phyloP scores from a whole-genome alignment of 2,797 vertebrate species.

The Bradypodion pumilum region DNA sequence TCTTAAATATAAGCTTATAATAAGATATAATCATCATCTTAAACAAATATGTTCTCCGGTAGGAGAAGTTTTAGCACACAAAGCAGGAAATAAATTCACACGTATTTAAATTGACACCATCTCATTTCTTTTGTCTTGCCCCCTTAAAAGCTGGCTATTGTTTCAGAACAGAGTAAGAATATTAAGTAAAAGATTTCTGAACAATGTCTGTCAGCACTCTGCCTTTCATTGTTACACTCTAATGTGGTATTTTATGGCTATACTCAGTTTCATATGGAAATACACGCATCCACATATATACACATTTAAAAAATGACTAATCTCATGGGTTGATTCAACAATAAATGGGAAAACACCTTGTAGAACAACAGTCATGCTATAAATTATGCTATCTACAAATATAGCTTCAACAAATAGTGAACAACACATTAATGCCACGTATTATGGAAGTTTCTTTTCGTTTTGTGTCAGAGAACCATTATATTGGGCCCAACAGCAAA shows the following conservation, averaged over 20 bases:
- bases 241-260: slow-evolving; percentile 11
- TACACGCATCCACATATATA: not conserved
- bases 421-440: too few species aligned
- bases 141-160: slow-evolving; percentile 27
- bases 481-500: too few species aligned
- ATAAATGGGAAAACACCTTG: not conserved
- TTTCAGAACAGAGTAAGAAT: slow-evolving; percentile 45
- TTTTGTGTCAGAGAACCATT: too few species aligned
- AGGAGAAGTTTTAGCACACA: slow-evolving; percentile 59
- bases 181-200: slow-evolving; percentile 54
- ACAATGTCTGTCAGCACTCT: slow-evolving; percentile 39
- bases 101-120: slow-evolving; percentile 59
- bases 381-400: not conserved
- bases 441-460: too few species aligned
- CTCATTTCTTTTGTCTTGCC: slow-evolving; percentile 55
- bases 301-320: not conserved
- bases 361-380: not conserved
- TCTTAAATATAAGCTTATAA: slow-evolving; percentile 70
- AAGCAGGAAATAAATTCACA: slow-evolving; percentile 52
- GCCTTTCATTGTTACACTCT: slow-evolving; percentile 38
- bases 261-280: slow-evolving; percentile 10
- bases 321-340: not conserved
- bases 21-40: slow-evolving; percentile 68
- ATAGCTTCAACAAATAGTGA: too few species aligned
- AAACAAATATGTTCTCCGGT: slow-evolving; percentile 62